phyloP scores from a whole-genome alignment of 2,888 invertebrate genomes.

The Neoitamus cyanurus region DNA sequence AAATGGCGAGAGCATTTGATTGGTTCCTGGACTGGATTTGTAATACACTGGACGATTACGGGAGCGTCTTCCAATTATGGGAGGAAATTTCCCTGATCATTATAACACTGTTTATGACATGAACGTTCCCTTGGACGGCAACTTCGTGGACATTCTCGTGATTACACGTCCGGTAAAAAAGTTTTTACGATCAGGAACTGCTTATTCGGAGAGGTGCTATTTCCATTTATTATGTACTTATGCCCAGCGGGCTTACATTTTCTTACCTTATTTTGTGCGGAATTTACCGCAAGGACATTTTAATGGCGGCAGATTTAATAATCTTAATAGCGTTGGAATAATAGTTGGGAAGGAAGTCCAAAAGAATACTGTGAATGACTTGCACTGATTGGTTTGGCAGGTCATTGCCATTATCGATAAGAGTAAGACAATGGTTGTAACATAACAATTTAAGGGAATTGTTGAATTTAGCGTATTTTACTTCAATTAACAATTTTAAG shows the following conservation, averaged over 20 bases:
- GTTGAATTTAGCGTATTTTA: too few species aligned
- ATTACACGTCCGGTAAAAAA: not conserved
- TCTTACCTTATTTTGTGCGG: not conserved
- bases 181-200: not conserved
- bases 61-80: not conserved
- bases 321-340: not conserved
- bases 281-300: not conserved
- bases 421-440: too few species aligned
- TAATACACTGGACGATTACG: not conserved
- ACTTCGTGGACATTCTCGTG: not conserved
- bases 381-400: not conserved
- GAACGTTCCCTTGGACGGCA: not conserved
- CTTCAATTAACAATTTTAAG: too few species aligned
- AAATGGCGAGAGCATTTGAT: conserved; percentile 10
- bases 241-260: not conserved
- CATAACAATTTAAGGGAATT: too few species aligned
- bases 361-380: not conserved
- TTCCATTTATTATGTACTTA: not conserved
- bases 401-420: not conserved
- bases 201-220: not conserved
- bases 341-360: not conserved
- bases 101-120: not conserved
- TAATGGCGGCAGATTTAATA: not conserved
- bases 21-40: conserved; percentile 16
- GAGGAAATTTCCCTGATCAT: not conserved